phyloP scores from a whole-genome alignment of 2,113 vertebrate genomes.

The Saccopteryx leptura region DNA sequence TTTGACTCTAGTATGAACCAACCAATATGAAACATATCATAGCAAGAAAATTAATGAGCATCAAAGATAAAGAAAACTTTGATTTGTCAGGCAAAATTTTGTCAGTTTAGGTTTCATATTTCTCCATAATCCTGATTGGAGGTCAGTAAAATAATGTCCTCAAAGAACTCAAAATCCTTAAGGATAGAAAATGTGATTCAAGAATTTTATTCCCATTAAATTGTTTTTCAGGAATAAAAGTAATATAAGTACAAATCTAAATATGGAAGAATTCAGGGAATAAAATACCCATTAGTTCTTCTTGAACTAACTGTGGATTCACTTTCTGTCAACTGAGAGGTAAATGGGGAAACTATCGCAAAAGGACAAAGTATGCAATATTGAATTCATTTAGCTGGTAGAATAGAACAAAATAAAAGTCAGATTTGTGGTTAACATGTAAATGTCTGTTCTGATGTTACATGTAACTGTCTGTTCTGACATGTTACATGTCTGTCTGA shows the following conservation, averaged over 20 bases:
- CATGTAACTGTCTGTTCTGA: no score
- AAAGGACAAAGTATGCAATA: neutral
- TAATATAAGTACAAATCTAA: conserved; percentile 41
- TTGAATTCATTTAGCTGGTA: neutral
- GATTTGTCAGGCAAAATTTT: neutral
- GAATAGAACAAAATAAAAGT: conserved; percentile 26
- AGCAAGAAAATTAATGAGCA: conserved; percentile 27
- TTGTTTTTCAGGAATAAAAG: neutral
- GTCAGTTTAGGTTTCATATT: neutral
- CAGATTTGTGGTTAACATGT: conserved; percentile 13
- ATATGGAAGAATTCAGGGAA: neutral
- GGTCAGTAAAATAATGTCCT: conserved; percentile 23
- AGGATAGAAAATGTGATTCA: conserved; percentile 22
- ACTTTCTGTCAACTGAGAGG: neutral
- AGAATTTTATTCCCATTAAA: conserved; percentile 31
- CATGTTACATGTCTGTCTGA: no score
- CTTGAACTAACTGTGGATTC: conserved; percentile 13
- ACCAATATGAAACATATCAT: neutral
- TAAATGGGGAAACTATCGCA: neutral
- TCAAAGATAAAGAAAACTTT: conserved; percentile 14
- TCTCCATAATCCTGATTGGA: neutral
- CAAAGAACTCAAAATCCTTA: conserved; percentile 1
- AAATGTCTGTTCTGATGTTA: neutral
- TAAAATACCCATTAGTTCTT: neutral
- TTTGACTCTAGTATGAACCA: neutral